These are phyloP conservation scores for Beaufortia kweichowensis DNA, from an alignment of 2,113 vertebrate species.

Conservation along the genomic window DNA sequence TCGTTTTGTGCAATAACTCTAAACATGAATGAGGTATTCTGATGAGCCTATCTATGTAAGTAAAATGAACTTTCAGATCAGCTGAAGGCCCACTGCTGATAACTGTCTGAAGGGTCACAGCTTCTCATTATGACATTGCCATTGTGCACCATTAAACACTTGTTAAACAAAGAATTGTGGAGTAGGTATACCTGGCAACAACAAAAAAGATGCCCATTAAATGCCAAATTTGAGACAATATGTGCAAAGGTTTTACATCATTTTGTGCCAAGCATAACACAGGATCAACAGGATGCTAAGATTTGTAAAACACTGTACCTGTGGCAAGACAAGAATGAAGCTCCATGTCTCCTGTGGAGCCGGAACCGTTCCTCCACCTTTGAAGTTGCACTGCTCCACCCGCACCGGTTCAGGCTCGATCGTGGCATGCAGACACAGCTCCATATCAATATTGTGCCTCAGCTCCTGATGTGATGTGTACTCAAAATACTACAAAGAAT, in stretches of 20 bases:
- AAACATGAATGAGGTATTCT: too few relatives aligned
- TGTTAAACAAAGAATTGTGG: slow-evolving; percentile 68
- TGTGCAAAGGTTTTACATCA: background rate
- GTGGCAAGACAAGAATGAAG: slow-evolving; percentile 65
- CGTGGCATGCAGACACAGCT: slow-evolving; percentile 75
- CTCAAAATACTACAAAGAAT: slow-evolving; percentile 79
- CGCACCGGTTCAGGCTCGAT: slow-evolving; percentile 47
- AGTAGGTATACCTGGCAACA: slow-evolving; percentile 71
- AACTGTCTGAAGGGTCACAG: slow-evolving; percentile 68
- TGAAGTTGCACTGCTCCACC: slow-evolving; percentile 71
- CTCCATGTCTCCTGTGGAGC: slow-evolving; percentile 78
- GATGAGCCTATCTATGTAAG: background rate
- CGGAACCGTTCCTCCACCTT: slow-evolving; percentile 66
- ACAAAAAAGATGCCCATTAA: background rate
- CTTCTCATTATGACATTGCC: slow-evolving; percentile 64
- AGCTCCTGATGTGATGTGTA: slow-evolving; percentile 80
- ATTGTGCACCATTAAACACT: slow-evolving; percentile 69
- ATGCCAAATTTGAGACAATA: background rate
- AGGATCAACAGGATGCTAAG: background rate
- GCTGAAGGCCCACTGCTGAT: slow-evolving; percentile 79
- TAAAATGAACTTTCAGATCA: slow-evolving; percentile 49
- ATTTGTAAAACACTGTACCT: background rate
- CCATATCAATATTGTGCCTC: slow-evolving; percentile 76
- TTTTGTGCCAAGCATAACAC: background rate
- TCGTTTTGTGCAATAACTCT: background rate